Base-by-base conservation (phyloP, 2,797 vertebrate genomes). In the Notolepis coatsorum region DNA sequence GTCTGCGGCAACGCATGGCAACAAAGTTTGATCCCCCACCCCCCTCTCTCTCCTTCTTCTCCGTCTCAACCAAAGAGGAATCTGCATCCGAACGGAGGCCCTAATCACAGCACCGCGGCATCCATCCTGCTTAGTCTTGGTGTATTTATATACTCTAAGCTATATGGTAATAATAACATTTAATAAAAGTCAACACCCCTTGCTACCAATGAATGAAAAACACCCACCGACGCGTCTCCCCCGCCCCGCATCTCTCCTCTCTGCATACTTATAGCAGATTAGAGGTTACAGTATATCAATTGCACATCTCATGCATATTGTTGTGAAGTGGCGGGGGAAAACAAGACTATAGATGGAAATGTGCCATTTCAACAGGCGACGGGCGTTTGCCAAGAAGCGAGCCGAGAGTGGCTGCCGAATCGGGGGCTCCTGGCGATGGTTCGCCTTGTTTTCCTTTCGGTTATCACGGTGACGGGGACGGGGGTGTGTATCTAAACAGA, bases 141-240 rank as follows among this genome's bases (percentile, higher is more conserved):
- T 35, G 20, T 68, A 80, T 89, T 80, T 81, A 79, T 84, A 66
- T 68, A 57, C 65, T 75, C 46, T 52, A 69, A 71, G 77, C 80
- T 68, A 38, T 84, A 89, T 87, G 88, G 70, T 89, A 90, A 91
- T 90, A 82, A 81, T 88, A 88, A 83, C 87, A 89, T 91, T 91
- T 89, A 89, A 88, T 86, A 86, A 89, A 90, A 88, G 86, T 86
- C 88, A 89, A 84, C 88, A 89, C 78, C 80, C n/a, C 60, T 84
- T 77, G 82, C 75, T 68, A 73, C 63, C 67, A 50, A 80, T 79
- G 76, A 88, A 78, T 71, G n/a, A 84, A 81, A 85, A 86, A 86
- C 71, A 81, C 57, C 72, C 57, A 20, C 47, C 70, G 1, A 59
- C 0, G 47, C n/a, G n/a, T n/a, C n/a, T n/a, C n/a, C n/a, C 79